Percentiles rank a stretch among this genome's conserved stretches.
phyloP scores from a whole-genome alignment of 2,888 invertebrate genomes.

The Hanleya hanleyi region DNA sequence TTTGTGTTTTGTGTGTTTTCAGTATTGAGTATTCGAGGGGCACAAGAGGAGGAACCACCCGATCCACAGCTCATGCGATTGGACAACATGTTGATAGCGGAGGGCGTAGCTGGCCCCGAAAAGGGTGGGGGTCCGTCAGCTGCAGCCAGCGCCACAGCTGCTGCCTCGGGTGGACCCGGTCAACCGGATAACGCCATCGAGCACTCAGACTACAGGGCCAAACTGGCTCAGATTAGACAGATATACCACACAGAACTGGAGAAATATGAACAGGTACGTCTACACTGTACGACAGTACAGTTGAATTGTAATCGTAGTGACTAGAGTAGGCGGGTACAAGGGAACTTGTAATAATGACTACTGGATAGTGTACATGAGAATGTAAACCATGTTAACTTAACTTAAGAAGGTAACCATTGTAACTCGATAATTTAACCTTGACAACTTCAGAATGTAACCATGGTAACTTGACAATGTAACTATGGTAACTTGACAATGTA shows the following conservation, averaged over 20 bases:
- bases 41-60: conserved; percentile 98
- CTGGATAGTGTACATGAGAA: too few relatives aligned
- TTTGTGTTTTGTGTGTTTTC: too few relatives aligned
- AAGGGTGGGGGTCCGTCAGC: conserved; percentile 71
- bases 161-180: conserved; percentile 78
- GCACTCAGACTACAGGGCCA: conserved; percentile 99
- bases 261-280: conserved; percentile 94
- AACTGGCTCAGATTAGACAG: conserved; percentile 97
- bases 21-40: conserved; percentile 95
- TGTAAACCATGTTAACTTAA: too few relatives aligned
- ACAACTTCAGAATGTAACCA: too few relatives aligned
- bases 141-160: conserved; percentile 69
- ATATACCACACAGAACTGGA: conserved; percentile 99
- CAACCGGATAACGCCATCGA: conserved; percentile 88
- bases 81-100: conserved; percentile 98
- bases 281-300: too few relatives aligned
- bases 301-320: too few relatives aligned
- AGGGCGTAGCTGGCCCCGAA: conserved; percentile 80
- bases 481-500: too few relatives aligned
- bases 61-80: conserved; percentile 98
- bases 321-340: too few relatives aligned
- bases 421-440: too few relatives aligned
- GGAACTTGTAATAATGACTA: too few relatives aligned
- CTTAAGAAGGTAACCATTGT: too few relatives aligned
- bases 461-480: too few relatives aligned